Conservation (phyloP, 30 jellyfish, hydroid and myxozoan species). For the Pelagia noctiluca region DNA sequence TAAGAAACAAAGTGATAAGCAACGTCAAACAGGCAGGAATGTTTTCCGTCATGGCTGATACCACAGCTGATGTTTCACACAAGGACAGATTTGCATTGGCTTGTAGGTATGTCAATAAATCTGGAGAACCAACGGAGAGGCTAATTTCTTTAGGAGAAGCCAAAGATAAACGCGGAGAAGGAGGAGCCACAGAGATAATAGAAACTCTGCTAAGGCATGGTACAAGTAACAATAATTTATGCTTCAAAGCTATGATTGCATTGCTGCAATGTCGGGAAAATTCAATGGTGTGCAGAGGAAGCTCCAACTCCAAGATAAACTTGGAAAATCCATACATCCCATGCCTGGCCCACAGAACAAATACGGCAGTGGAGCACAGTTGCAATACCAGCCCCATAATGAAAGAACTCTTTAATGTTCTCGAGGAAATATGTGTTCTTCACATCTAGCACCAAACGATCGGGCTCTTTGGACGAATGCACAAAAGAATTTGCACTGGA, state of each 20-base stretch:
- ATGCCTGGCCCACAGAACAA: constrained; percentile 52
- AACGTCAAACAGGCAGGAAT: constrained; percentile 26
- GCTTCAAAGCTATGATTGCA: constrained; percentile 49
- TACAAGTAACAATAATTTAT: neutral
- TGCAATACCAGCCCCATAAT: constrained; percentile 44
- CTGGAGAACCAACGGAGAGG: constrained; percentile 31
- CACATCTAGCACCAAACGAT: constrained; percentile 9
- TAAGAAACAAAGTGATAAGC: neutral
- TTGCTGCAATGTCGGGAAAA: constrained; percentile 55
- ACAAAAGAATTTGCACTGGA: neutral
- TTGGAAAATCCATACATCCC: constrained; percentile 24
- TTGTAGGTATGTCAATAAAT: constrained; percentile 23
- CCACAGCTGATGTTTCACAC: constrained; percentile 46
- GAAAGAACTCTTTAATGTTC: constrained; percentile 20
- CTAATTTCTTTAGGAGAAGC: constrained; percentile 38
- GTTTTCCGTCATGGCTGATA: constrained; percentile 35
- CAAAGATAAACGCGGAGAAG: constrained; percentile 48
- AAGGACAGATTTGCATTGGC: constrained; percentile 31
- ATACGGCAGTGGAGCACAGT: no score
- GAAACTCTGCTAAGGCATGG: constrained; percentile 14
- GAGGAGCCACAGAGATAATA: constrained; percentile 52
- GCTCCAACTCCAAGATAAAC: constrained; percentile 46
- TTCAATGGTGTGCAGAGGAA: constrained; percentile 41
- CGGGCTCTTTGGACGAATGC: neutral
- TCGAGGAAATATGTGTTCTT: constrained; percentile 6